Conservation (phyloP, 2,113 vertebrate genomes). For the Sebastes schlegelii region DNA sequence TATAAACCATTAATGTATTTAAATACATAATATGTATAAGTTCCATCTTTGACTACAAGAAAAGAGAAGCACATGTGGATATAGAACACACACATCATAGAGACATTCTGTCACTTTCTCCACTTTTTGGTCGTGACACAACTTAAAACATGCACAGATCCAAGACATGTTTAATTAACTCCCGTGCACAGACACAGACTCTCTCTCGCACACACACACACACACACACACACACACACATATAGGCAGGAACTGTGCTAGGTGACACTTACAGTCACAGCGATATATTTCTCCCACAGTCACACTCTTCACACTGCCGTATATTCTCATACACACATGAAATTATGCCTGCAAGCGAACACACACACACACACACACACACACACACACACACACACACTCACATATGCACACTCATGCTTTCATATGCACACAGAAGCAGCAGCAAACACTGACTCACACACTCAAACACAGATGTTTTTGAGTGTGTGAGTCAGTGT, state of each 20-base stretch:
- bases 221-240: not conserved
- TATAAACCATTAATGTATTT: not conserved
- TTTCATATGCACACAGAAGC: constrained; percentile 49
- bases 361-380: constrained; percentile 2
- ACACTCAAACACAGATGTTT: constrained; percentile 68
- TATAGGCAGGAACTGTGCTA: constrained; percentile 3
- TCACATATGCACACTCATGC: constrained; percentile 16
- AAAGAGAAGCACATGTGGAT: not conserved
- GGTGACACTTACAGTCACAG: constrained; percentile 17
- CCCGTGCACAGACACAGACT: not conserved
- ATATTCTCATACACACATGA: constrained; percentile 41
- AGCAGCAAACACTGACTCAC: constrained; percentile 66
- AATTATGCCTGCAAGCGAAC: constrained; percentile 33
- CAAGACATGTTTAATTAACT: constrained; percentile 30
- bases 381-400: constrained; percentile 18
- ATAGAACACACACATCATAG: not conserved
- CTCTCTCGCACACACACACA: not conserved
- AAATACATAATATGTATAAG: not conserved
- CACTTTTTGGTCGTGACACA: not conserved
- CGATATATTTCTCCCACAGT: constrained; percentile 26
- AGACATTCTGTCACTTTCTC: not conserved
- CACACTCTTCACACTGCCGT: constrained; percentile 8
- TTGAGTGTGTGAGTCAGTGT: no score
- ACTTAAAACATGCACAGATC: constrained; percentile 22
- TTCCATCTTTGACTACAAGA: not conserved